phyloP scores from a whole-genome alignment of 2,888 invertebrate genomes.

The Colostygia pectinataria region DNA sequence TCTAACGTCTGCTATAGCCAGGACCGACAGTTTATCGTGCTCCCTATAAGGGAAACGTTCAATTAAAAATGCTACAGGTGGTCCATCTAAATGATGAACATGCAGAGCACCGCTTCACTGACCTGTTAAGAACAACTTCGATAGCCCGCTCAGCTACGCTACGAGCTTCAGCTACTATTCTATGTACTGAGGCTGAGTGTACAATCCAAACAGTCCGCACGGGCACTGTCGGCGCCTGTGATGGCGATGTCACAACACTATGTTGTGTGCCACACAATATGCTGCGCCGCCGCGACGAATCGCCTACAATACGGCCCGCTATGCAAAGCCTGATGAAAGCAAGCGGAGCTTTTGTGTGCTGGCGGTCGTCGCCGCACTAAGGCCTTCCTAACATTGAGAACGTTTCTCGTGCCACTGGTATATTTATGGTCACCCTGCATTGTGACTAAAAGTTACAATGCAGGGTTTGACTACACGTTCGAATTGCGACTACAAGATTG shows the following conservation, averaged over 20 bases:
- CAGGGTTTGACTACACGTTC: too few species aligned
- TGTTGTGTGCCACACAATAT: conserved; percentile 22
- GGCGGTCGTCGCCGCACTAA: conserved; percentile 47
- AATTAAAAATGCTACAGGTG: too few species aligned
- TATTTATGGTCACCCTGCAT: background rate
- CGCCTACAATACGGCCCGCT: conserved; percentile 63
- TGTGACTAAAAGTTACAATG: too few species aligned
- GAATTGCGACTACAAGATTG: too few species aligned
- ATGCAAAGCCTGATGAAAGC: conserved; percentile 51
- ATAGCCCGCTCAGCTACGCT: too few species aligned
- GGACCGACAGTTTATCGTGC: too few species aligned
- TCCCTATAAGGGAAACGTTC: too few species aligned
- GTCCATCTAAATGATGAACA: too few species aligned
- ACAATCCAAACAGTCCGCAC: conserved; percentile 80
- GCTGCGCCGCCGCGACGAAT: conserved; percentile 68
- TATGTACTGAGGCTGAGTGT: conserved; percentile 13
- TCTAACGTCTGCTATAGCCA: too few species aligned
- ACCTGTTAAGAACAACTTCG: too few species aligned
- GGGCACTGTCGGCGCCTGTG: conserved; percentile 68
- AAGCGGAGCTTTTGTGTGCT: conserved; percentile 55
- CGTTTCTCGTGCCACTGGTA: background rate
- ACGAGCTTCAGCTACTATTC: too few species aligned
- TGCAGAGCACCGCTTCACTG: too few species aligned
- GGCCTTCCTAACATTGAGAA: conserved; percentile 2
- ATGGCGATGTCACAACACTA: conserved; percentile 70